A percentile compares a stretch with the other conserved stretches of the same genome.
These are phyloP conservation scores for Chaenogobius annularis DNA, from an alignment of 2,113 vertebrate species.

Conservation along the genomic window DNA sequence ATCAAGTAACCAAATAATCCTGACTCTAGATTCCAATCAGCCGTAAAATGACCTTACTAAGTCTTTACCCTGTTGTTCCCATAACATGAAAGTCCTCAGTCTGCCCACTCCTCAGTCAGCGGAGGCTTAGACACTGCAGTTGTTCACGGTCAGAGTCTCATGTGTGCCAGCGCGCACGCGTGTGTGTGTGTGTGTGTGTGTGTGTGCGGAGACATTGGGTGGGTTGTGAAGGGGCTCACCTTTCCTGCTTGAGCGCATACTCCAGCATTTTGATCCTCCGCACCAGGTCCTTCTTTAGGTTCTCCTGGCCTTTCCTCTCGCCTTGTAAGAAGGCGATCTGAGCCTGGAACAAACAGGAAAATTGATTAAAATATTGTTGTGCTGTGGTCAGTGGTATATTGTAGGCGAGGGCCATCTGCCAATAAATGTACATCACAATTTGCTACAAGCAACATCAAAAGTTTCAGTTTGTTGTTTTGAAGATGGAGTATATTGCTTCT, in stretches of 20 bases:
- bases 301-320: conserved; percentile 81
- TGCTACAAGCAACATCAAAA: too few species aligned
- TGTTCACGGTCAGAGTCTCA: background rate
- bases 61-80: background rate
- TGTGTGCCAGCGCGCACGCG: background rate
- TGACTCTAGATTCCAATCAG: background rate
- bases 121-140: conserved; percentile 12
- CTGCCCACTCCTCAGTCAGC: conserved; percentile 9
- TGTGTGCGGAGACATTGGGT: conserved; percentile 22
- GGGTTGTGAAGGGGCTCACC: conserved; percentile 56
- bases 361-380: conserved; percentile 25
- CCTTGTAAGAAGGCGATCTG: conserved; percentile 80
- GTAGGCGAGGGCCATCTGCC: too few species aligned
- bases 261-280: conserved; percentile 83
- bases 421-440: too few species aligned
- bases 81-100: background rate
- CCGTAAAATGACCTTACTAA: background rate
- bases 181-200: background rate
- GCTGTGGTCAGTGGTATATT: background rate
- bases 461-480: too few species aligned
- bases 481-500: too few species aligned
- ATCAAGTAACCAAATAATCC: too few species aligned
- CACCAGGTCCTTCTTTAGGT: conserved; percentile 81
- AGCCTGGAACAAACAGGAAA: conserved; percentile 64
- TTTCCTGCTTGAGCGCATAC: conserved; percentile 79